Base-by-base conservation (phyloP, 2,797 vertebrate genomes). In the Pyrocephalus nanus region DNA sequence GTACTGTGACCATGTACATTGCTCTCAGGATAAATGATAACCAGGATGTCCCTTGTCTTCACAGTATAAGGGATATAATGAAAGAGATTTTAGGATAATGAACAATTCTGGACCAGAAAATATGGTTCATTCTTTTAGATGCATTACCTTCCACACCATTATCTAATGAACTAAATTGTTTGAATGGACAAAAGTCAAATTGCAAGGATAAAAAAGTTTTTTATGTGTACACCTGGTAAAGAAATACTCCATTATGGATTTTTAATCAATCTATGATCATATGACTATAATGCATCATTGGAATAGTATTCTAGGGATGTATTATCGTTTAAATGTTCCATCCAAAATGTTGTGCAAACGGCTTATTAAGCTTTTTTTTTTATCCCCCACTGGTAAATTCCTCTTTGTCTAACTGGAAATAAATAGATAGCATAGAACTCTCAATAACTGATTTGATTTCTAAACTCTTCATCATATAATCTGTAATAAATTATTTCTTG, bases 151-250 rank as follows among this genome's bases (percentile, higher is more conserved):
- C 67, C 54, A 84, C 34, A 74, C 23, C 30, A 69, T 25, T 78
- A 79, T 50, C 53, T 93, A 91, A 96, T 86, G 40, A 94, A 80
- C 60, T 88, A 88, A 96, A 97, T 73, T 78, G 43, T 94, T 95
- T 6, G 4, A 92, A 60, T 65, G 64, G 58, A 43, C 95, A 67
- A 42, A 97, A 94, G 60, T 83, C 66, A 91, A 95, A 85, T 86
- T 93, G 34, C 71, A 93, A 84, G 34, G 72, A 60, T 92, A 90
- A 95, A 50, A 92, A 50, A 18, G 53, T 51, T 92, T 90, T 86
- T 87, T 86, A 54, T 82, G 55, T 54, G 53, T 67, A 66, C 85
- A 72, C 64, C 34, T 72, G 55, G 58, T 36, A 95, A 95, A 93
- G 51, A 82, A 90, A 88, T 67, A 53, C 50, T 55, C 45, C 19